A percentile compares a stretch with the other conserved stretches of the same genome.
Evolutionary conservation across 1,140 invertebrate species (phyloP).

Genomic region (Theocolax elegans): DNA sequence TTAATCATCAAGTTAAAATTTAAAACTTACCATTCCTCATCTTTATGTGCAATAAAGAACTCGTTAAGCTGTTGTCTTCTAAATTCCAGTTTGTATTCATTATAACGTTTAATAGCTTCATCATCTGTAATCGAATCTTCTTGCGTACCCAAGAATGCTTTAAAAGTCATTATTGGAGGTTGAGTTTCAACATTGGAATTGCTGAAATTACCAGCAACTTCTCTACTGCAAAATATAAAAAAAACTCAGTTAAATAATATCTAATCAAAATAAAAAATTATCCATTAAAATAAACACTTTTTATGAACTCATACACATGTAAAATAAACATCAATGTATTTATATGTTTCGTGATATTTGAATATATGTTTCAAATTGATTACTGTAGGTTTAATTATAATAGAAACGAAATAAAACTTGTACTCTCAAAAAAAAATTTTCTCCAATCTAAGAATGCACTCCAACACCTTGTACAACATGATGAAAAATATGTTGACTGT

Average conservation of each 20-base stretch:
- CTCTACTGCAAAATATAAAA: slow-evolving; percentile 50
- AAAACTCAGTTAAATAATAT: neutral
- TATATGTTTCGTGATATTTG: no score
- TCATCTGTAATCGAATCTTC: slow-evolving; percentile 98
- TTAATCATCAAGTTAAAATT: slow-evolving; percentile 26
- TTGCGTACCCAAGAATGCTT: slow-evolving; percentile 94
- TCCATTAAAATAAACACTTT: neutral
- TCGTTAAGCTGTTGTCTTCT: slow-evolving; percentile 96
- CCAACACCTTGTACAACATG: no score
- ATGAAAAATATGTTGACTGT: no score
- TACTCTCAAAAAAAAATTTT: neutral
- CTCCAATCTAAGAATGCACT: no score
- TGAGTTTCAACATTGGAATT: slow-evolving; percentile 76
- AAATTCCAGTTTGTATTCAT: slow-evolving; percentile 98
- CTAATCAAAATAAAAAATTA: slow-evolving; percentile 12
- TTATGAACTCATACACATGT: neutral
- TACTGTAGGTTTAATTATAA: no score
- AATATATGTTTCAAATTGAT: no score
- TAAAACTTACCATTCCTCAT: slow-evolving; percentile 96
- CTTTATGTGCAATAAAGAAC: slow-evolving; percentile 98
- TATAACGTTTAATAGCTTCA: slow-evolving; percentile 96
- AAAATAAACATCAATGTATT: neutral
- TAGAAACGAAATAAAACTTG: neutral
- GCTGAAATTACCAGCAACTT: slow-evolving; percentile 64
- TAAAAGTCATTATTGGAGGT: slow-evolving; percentile 96